Conservation (phyloP, 2,888 invertebrate species). For the Patella pellucida region DNA sequence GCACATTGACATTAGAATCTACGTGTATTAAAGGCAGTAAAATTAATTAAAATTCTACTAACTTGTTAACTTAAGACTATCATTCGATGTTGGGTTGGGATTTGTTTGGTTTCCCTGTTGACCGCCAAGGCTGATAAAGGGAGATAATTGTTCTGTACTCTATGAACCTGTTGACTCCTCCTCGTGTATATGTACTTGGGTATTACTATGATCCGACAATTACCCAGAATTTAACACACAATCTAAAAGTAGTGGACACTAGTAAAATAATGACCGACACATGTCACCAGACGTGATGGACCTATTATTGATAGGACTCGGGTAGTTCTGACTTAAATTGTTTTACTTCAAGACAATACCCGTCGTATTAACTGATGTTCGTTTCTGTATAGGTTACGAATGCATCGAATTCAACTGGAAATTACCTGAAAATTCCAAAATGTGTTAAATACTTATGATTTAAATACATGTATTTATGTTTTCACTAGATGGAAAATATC, state of each 20-base stretch:
- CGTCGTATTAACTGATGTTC: no score
- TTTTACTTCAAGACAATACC: no score
- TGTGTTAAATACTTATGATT: no score
- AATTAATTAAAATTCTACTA: slow-evolving; percentile 5
- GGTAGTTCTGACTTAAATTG: no score
- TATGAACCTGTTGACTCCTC: neutral
- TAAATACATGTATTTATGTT: no score
- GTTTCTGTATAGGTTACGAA: no score
- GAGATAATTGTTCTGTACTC: slow-evolving; percentile 3
- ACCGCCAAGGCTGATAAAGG: neutral
- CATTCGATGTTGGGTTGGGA: neutral
- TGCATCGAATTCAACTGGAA: no score
- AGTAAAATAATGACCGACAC: neutral
- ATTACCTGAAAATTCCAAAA: no score
- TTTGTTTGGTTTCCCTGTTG: slow-evolving; percentile 4
- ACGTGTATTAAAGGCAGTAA: neutral
- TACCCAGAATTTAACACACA: slow-evolving; percentile 7
- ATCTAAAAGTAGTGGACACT: slow-evolving; percentile 8
- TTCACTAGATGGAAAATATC: no score
- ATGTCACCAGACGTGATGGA: neutral
- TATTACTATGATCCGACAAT: slow-evolving; percentile 10
- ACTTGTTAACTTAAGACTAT: neutral
- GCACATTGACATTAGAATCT: no score
- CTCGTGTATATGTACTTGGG: slow-evolving; percentile 8
- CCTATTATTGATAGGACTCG: neutral